phyloP scores from a whole-genome alignment of 2,888 invertebrate species.

The Melangyna quadrimaculata region DNA sequence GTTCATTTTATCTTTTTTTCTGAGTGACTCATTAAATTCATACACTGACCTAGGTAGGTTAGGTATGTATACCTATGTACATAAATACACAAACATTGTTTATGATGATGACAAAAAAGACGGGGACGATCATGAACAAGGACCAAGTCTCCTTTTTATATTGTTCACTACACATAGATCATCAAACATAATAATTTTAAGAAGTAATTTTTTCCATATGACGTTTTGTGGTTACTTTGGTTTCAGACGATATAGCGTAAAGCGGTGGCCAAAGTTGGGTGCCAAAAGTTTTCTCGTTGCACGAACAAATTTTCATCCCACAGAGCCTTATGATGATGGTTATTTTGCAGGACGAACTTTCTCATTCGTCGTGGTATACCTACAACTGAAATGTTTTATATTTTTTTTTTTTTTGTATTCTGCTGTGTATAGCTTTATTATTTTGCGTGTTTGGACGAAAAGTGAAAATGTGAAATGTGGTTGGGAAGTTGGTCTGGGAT shows the following conservation, averaged over 20 bases:
- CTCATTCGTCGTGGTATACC: conserved; percentile 39
- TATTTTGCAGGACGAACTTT: conserved; percentile 66
- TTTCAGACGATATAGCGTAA: neutral
- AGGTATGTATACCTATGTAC: neutral
- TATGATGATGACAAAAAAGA: neutral
- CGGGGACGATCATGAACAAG: conserved; percentile 38
- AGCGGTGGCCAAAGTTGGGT: conserved; percentile 1
- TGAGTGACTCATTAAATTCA: conserved; percentile 66
- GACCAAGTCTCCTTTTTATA: conserved; percentile 23
- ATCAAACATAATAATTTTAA: conserved; percentile 65
- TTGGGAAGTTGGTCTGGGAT: conserved; percentile 35
- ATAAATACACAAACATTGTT: conserved; percentile 3
- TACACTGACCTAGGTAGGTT: conserved; percentile 51
- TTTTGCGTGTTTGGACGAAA: conserved; percentile 40
- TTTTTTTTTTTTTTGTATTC: conserved; percentile 30
- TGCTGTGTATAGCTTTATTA: conserved; percentile 17
- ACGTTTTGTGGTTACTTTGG: conserved; percentile 51
- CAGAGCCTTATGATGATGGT: conserved; percentile 67
- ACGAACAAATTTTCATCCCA: conserved; percentile 48
- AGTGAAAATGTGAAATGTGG: conserved; percentile 64
- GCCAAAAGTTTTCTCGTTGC: conserved; percentile 64
- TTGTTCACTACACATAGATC: conserved; percentile 48
- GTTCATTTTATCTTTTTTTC: conserved; percentile 26
- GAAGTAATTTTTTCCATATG: conserved; percentile 69
- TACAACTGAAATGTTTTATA: no score